These are phyloP conservation scores for Carcharodon carcharias DNA, from an alignment of 2,797 vertebrate genomes.

Conservation along the genomic window DNA sequence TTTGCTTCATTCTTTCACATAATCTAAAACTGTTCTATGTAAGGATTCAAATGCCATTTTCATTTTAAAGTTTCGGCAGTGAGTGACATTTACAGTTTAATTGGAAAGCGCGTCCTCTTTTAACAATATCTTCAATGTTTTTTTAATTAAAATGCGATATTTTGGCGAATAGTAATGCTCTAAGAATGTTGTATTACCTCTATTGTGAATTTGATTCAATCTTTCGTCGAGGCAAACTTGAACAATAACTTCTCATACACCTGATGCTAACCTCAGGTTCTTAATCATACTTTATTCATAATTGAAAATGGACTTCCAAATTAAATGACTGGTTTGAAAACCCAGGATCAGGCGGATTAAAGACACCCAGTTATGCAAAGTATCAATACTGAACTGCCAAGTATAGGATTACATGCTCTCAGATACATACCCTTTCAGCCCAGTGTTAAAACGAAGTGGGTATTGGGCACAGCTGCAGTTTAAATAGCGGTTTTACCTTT, in stretches of 20 bases:
- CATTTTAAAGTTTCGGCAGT: neutral
- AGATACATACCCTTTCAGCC: neutral
- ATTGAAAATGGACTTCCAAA: neutral
- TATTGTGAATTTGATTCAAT: neutral
- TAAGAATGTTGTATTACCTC: neutral
- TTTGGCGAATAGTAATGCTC: neutral
- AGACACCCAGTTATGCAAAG: neutral
- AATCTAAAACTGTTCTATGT: neutral
- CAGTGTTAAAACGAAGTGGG: neutral
- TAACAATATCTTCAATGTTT: neutral
- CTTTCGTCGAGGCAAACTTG: neutral
- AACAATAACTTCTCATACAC: neutral
- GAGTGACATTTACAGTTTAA: neutral
- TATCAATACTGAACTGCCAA: neutral
- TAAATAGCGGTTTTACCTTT: neutral
- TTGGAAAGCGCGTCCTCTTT: neutral
- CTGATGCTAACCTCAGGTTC: neutral
- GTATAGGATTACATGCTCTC: neutral
- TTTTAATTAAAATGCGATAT: neutral
- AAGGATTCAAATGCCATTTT: neutral
- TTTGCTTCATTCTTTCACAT: neutral
- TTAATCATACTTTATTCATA: neutral
- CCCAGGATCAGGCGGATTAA: neutral
- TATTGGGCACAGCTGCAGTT: too few relatives aligned
- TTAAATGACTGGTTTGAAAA: neutral